These are phyloP conservation scores for Phenganax subtilis DNA, from an alignment of 92 coral and sea anemone species.

Conservation along the genomic window DNA sequence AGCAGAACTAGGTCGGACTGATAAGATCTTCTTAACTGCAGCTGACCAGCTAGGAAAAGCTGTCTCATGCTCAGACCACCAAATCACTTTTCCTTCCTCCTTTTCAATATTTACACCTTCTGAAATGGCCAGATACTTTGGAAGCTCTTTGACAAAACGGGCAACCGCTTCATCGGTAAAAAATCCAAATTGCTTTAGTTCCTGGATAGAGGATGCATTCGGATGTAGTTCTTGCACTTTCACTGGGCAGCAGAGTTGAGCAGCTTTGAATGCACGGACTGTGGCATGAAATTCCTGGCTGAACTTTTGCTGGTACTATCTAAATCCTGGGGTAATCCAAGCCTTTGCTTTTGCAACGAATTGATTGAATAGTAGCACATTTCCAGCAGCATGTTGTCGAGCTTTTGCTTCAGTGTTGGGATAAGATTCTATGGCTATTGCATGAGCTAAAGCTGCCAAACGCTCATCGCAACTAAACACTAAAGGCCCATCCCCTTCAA, in stretches of 20 bases:
- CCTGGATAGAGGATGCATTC: constrained; percentile 38
- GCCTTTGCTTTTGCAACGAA: constrained; percentile 32
- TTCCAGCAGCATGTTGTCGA: constrained; percentile 31
- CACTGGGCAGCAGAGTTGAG: constrained; percentile 38
- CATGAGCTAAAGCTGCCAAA: constrained; percentile 47
- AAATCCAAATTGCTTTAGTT: constrained; percentile 32
- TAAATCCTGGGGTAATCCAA: constrained; percentile 34
- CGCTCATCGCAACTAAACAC: constrained; percentile 50
- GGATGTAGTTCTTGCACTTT: constrained; percentile 41
- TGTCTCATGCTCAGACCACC: no score
- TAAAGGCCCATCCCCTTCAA: constrained; percentile 52
- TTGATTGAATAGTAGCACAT: constrained; percentile 9
- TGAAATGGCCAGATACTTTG: constrained; percentile 51
- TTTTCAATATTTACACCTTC: no score
- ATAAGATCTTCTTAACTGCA: no score
- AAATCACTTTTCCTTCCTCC: no score
- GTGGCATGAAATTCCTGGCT: constrained; percentile 19
- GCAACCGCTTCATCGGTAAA: constrained; percentile 25
- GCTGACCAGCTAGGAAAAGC: no score
- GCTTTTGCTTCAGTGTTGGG: constrained; percentile 44
- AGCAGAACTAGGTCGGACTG: no score
- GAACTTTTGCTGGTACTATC: constrained; percentile 22
- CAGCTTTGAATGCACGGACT: constrained; percentile 38
- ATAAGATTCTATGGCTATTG: constrained; percentile 42
- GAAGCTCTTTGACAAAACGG: constrained; percentile 50